phyloP scores from a whole-genome alignment of 2,113 vertebrate species.

The Catharus minimus region DNA sequence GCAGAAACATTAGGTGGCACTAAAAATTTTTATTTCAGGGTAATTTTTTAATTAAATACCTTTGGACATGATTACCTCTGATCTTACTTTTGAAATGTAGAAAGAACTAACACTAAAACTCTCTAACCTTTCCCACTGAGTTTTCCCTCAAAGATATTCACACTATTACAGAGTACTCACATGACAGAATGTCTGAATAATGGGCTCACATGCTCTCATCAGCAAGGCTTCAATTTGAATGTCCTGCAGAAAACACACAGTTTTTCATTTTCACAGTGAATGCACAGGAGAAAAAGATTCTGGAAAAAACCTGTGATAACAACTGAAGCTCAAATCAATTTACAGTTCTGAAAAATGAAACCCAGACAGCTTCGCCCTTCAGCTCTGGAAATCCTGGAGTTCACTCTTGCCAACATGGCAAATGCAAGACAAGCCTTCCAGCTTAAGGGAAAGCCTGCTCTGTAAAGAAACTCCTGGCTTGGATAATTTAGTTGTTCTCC shows the following conservation, averaged over 20 bases:
- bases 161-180: constrained; percentile 70
- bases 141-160: background rate
- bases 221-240: constrained; percentile 98
- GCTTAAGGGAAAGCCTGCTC: background rate
- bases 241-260: constrained; percentile 77
- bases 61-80: background rate
- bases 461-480: background rate
- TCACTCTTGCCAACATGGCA: background rate
- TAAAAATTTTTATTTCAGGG: background rate
- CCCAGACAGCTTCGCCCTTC: background rate
- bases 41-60: background rate
- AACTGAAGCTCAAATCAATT: background rate
- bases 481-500: background rate
- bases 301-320: background rate
- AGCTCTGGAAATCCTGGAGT: background rate
- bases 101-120: background rate
- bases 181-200: constrained; percentile 89
- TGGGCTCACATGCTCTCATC: constrained; percentile 94
- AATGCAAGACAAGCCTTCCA: background rate
- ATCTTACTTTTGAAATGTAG: background rate
- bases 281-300: background rate
- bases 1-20: background rate
- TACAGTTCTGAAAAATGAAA: background rate
- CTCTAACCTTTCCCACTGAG: background rate
- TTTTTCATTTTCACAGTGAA: background rate